These are phyloP conservation scores for Solenopsis fugax DNA, from an alignment of 1,140 invertebrate species.

Conservation along the genomic window DNA sequence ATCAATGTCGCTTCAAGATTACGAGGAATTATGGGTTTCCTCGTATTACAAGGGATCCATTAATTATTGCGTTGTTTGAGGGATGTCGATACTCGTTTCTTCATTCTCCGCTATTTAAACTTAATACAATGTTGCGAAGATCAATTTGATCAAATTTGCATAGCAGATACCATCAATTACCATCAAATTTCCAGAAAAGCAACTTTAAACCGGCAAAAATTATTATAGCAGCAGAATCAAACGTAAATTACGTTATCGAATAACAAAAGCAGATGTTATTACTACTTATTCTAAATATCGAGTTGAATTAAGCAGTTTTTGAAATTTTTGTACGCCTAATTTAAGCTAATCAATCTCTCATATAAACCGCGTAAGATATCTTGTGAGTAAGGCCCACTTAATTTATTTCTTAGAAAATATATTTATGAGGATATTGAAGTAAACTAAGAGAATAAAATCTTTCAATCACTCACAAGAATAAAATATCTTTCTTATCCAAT, in stretches of 20 bases:
- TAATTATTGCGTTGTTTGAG: conserved; percentile 65
- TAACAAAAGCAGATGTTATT: not conserved
- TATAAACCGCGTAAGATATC: too few species aligned
- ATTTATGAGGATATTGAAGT: too few species aligned
- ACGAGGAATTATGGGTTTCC: conserved; percentile 70
- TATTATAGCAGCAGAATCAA: not conserved
- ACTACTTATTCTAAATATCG: not conserved
- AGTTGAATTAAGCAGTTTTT: not conserved
- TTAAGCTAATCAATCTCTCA: not conserved
- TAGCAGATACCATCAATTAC: not conserved
- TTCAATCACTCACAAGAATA: too few species aligned
- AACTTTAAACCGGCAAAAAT: not conserved
- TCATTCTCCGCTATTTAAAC: conserved; percentile 38
- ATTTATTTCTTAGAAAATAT: not conserved
- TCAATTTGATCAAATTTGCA: conserved; percentile 32
- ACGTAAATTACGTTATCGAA: not conserved
- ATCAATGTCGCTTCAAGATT: conserved; percentile 69
- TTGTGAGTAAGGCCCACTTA: too few species aligned
- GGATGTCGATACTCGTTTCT: conserved; percentile 35
- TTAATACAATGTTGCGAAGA: not conserved
- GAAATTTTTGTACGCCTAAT: not conserved
- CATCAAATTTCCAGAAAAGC: conserved; percentile 14
- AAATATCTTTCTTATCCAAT: not conserved
- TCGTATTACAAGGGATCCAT: conserved; percentile 67
- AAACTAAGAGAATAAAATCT: too few species aligned